These are phyloP conservation scores for Liodrosophila aerea DNA, from an alignment of 2,888 invertebrate species.

Conservation along the genomic window DNA sequence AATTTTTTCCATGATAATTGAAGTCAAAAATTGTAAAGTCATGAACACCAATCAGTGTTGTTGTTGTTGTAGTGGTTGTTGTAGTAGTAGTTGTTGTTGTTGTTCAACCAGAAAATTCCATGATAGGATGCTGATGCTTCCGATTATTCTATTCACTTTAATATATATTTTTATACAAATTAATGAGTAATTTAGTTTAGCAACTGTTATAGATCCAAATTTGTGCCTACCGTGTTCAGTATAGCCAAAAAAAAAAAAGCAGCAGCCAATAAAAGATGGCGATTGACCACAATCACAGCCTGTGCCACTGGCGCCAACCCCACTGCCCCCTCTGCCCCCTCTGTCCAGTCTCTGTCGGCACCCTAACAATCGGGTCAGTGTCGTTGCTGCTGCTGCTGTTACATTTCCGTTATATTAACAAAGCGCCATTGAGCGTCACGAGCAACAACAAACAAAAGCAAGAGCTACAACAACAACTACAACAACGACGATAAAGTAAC, in stretches of 20 bases:
- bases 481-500: conserved; percentile 26
- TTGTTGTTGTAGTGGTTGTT: too few species aligned
- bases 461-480: conserved; percentile 42
- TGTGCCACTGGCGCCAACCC: conserved; percentile 37
- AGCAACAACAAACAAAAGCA: conserved; percentile 43
- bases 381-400: conserved; percentile 34
- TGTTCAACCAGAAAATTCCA: too few species aligned
- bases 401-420: conserved; percentile 75
- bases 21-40: too few species aligned
- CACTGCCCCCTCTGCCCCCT: background rate
- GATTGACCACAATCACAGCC: conserved; percentile 62
- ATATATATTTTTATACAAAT: too few species aligned
- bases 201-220: too few species aligned
- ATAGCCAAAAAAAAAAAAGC: conserved; percentile 26
- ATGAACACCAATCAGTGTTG: too few species aligned
- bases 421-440: conserved; percentile 67
- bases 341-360: conserved; percentile 1
- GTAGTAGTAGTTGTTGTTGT: too few species aligned
- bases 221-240: conserved; percentile 32
- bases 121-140: too few species aligned
- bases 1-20: too few species aligned
- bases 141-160: too few species aligned
- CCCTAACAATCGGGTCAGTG: background rate
- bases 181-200: too few species aligned
- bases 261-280: conserved; percentile 48